A percentile compares a stretch with the other conserved stretches of the same genome.
phyloP scores from a whole-genome alignment of 2,888 invertebrate genomes.

The Byasa hedistus region DNA sequence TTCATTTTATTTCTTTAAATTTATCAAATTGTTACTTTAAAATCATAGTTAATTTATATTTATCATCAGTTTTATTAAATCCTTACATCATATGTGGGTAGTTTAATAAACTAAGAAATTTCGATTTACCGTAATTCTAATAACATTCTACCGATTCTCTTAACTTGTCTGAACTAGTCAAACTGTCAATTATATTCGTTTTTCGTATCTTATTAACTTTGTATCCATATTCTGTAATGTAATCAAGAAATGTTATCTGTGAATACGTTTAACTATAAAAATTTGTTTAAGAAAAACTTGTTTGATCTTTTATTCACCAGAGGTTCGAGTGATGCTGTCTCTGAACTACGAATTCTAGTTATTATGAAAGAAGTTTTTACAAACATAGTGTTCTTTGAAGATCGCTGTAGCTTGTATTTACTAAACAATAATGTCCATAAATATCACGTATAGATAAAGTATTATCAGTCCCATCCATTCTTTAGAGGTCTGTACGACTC shows the following conservation, averaged over 20 bases:
- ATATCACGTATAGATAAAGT: too few species aligned
- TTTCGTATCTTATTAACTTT: background rate
- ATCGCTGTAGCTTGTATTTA: too few species aligned
- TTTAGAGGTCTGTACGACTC: too few species aligned
- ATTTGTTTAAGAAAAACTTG: constrained; percentile 6
- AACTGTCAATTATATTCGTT: constrained; percentile 3
- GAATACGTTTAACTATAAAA: constrained; percentile 18
- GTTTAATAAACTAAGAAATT: background rate
- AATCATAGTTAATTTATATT: too few species aligned
- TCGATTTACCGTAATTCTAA: background rate
- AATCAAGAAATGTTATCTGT: constrained; percentile 13
- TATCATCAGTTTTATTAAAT: too few species aligned
- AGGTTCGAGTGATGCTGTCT: background rate
- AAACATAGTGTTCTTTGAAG: too few species aligned
- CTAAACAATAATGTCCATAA: too few species aligned
- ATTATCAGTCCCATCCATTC: too few species aligned
- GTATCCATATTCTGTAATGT: constrained; percentile 2
- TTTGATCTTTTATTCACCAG: background rate
- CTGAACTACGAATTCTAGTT: background rate
- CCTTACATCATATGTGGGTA: background rate
- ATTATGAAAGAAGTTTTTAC: background rate
- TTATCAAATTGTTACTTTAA: too few species aligned
- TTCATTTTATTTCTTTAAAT: too few species aligned
- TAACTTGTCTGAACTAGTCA: background rate
- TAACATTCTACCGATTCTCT: background rate